Evolutionary conservation across 2,113 vertebrate species (phyloP), one percentile per base, ranked within the genome.

Genomic region (Hypocryptadius cinnamomeus): DNA sequence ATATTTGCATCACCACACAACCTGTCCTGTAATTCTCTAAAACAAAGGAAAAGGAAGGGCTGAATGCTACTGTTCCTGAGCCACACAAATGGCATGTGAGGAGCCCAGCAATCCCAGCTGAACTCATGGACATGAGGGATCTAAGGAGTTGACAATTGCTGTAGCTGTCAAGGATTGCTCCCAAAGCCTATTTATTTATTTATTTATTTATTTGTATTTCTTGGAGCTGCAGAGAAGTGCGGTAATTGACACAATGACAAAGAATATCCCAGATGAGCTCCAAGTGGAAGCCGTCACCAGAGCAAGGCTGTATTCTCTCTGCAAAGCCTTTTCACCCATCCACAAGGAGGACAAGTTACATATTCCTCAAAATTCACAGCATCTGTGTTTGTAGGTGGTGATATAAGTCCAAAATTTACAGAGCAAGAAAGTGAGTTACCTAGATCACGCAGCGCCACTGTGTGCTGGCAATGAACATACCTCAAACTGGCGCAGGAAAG

Each of bases 1-100:
- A 64, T 66, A 70, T 91, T 92, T 95, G 84, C 76, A 92, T 45
- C 76, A 89, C 80, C 82, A 81, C 68, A 71, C 8, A 21, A 90
- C 68, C 66, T 87, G 77, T 39, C 88, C 87, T 80, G 23, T 74
- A 90, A 90, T 80, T 94, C 90, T 81, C 77, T 71, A 81, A 95
- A 95, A 92, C 63, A 96, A 94, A 95, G 83, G 77, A 73, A 84
- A 68, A 94, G 78, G 74, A 89, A 96, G 66, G 60, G 65, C 63
- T 85, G 77, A 92, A 71, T 73, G 66, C 79, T 82, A 68, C 88
- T 84, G 87, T 45, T 95, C 73, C 63, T 64, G 13, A 42, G 61
- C 63, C 3, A 1, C 10, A 12, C 35, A 93, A 94, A 63, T 37
- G 60, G 39, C n/a, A 27, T n/a, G n/a, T 51, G 44, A 53, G 24